Conservation (phyloP, 2,113 vertebrate genomes). For the Mesocricetus auratus region DNA sequence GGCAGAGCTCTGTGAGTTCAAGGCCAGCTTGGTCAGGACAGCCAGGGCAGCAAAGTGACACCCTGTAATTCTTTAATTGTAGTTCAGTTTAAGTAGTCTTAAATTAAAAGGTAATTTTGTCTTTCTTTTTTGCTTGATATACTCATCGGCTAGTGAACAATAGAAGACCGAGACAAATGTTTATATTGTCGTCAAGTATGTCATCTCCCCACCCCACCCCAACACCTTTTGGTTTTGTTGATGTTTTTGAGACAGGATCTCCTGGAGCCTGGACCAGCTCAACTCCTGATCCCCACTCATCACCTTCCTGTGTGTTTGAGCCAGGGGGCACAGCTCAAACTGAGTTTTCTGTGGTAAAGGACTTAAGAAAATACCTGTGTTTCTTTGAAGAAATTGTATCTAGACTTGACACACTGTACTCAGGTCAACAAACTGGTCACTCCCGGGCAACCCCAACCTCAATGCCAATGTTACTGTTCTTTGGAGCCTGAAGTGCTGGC, state of each 20-base stretch:
- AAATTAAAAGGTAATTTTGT: background rate
- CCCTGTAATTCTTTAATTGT: background rate
- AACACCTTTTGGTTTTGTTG: background rate
- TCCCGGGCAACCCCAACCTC: background rate
- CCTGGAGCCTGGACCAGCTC: background rate
- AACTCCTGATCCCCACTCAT: background rate
- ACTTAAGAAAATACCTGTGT: background rate
- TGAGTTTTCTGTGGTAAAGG: conserved; percentile 7
- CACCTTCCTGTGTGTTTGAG: background rate
- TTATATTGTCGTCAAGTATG: background rate
- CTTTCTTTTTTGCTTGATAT: background rate
- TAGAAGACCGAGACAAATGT: background rate
- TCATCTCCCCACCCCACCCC: background rate
- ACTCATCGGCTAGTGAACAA: background rate
- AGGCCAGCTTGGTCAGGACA: background rate
- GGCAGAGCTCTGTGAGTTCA: background rate
- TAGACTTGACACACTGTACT: background rate
- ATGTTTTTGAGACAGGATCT: background rate
- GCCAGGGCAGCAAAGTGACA: background rate
- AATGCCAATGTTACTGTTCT: background rate
- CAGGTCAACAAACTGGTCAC: conserved; percentile 16
- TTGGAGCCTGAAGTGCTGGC: background rate
- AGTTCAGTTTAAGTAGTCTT: conserved; percentile 7
- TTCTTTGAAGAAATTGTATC: conserved; percentile 48
- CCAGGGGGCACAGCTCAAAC: background rate